Evolutionary conservation across 2,888 invertebrate genomes (phyloP).

Genomic region (Latrodectus elegans): DNA sequence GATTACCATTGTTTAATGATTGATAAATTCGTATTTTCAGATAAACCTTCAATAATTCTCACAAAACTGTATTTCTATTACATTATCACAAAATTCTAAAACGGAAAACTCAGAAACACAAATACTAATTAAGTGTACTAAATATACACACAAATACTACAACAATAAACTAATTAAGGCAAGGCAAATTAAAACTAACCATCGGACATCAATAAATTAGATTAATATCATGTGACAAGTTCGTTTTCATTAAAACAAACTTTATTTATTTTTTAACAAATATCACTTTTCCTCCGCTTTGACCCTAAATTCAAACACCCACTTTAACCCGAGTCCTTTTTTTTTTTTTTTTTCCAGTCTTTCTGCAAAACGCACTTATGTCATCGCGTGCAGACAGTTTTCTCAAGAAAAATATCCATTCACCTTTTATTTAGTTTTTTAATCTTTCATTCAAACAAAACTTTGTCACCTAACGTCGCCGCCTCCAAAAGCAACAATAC

Average conservation of each 20-base stretch:
- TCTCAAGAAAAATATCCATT: neutral
- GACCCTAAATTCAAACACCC: neutral
- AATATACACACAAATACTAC: no score
- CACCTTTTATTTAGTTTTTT: neutral
- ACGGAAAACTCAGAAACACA: no score
- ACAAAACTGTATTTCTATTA: no score
- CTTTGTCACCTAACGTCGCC: neutral
- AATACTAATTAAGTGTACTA: no score
- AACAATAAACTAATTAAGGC: no score
- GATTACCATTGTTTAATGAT: no score
- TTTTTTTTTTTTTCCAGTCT: neutral
- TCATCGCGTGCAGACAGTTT: neutral
- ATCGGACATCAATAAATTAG: no score
- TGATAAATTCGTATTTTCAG: no score
- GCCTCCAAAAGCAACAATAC: slow-evolving; percentile 3
- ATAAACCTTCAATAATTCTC: no score
- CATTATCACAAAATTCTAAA: no score
- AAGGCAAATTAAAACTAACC: no score
- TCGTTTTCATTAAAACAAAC: neutral
- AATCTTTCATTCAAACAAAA: neutral
- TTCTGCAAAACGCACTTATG: neutral
- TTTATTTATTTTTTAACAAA: neutral
- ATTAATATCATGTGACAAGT: no score
- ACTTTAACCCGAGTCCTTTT: neutral
- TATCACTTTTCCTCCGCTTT: neutral